phyloP scores from a whole-genome alignment of 2,888 invertebrate genomes.

The Erynnis tages region DNA sequence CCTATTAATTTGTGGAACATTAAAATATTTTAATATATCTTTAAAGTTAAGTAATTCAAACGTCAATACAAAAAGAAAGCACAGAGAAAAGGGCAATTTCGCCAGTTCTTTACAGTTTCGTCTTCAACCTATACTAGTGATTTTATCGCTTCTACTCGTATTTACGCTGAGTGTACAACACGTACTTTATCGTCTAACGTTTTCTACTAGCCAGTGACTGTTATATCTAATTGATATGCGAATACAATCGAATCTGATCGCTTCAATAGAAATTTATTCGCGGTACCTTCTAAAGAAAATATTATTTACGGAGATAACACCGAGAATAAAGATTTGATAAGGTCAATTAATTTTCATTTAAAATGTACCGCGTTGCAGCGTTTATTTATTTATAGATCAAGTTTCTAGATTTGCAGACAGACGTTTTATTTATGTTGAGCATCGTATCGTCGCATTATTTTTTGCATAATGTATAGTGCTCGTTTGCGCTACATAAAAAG shows the following conservation, averaged over 20 bases:
- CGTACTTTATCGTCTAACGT: constrained; percentile 30
- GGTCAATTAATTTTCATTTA: constrained; percentile 32
- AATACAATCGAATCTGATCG: constrained; percentile 32
- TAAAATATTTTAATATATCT: no score
- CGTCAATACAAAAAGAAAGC: no score
- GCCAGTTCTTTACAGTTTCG: no score
- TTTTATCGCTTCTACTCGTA: neutral
- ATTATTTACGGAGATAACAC: constrained; percentile 34
- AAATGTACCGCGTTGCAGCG: constrained; percentile 27
- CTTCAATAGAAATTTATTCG: constrained; percentile 31
- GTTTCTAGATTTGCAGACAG: constrained; percentile 19
- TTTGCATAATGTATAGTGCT: constrained; percentile 18
- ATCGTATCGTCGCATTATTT: constrained; percentile 21
- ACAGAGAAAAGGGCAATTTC: no score
- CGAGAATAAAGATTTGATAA: constrained; percentile 34
- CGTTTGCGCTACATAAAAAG: constrained; percentile 18
- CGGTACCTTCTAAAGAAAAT: constrained; percentile 34
- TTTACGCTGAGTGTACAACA: constrained; percentile 25
- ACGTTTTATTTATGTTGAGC: constrained; percentile 23
- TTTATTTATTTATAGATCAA: constrained; percentile 24
- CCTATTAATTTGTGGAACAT: no score
- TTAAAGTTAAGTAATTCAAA: no score
- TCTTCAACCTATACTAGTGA: no score
- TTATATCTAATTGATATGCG: constrained; percentile 52
- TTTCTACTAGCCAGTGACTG: constrained; percentile 35